Evolutionary conservation across 1,140 invertebrate genomes (phyloP).

Genomic region (Euura lappo): DNA sequence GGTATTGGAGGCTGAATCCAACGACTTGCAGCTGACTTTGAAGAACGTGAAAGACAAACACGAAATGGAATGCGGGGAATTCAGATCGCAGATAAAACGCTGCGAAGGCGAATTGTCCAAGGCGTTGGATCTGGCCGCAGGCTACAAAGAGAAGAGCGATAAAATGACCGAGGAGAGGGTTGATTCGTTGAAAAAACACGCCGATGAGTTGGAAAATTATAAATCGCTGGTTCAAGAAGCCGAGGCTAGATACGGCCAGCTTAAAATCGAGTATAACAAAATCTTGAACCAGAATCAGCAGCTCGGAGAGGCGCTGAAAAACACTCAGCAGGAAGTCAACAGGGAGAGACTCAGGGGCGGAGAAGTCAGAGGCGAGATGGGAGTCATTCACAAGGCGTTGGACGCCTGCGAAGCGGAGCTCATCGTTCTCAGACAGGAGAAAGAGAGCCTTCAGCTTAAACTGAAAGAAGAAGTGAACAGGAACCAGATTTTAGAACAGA

Average conservation of each 20-base stretch:
- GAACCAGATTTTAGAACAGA: slow-evolving; percentile 58
- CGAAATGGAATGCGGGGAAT: slow-evolving; percentile 41
- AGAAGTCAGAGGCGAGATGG: slow-evolving; percentile 56
- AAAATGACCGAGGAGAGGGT: slow-evolving; percentile 61
- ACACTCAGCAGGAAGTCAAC: slow-evolving; percentile 49
- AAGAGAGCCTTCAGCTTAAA: slow-evolving; percentile 58
- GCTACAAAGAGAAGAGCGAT: slow-evolving; percentile 72
- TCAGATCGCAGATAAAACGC: slow-evolving; percentile 63
- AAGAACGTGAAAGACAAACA: slow-evolving; percentile 49
- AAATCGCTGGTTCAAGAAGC: slow-evolving; percentile 50
- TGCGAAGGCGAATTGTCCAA: slow-evolving; percentile 72
- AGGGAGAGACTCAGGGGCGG: slow-evolving; percentile 47
- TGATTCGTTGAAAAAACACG: slow-evolving; percentile 48
- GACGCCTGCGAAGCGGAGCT: slow-evolving; percentile 65
- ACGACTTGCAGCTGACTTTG: slow-evolving; percentile 43
- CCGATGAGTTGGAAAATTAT: slow-evolving; percentile 53
- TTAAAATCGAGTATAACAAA: slow-evolving; percentile 49
- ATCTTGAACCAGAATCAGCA: slow-evolving; percentile 44
- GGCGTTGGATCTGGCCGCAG: slow-evolving; percentile 68
- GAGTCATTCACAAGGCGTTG: slow-evolving; percentile 59
- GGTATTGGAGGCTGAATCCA: slow-evolving; percentile 54
- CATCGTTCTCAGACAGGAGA: slow-evolving; percentile 60
- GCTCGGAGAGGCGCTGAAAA: slow-evolving; percentile 42
- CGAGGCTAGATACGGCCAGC: slow-evolving; percentile 45
- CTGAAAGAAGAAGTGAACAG: slow-evolving; percentile 62